These are phyloP conservation scores for Ophiothrix spiculata DNA, from an alignment of 35 echinoderm and acorn worm genomes.

Conservation along the genomic window DNA sequence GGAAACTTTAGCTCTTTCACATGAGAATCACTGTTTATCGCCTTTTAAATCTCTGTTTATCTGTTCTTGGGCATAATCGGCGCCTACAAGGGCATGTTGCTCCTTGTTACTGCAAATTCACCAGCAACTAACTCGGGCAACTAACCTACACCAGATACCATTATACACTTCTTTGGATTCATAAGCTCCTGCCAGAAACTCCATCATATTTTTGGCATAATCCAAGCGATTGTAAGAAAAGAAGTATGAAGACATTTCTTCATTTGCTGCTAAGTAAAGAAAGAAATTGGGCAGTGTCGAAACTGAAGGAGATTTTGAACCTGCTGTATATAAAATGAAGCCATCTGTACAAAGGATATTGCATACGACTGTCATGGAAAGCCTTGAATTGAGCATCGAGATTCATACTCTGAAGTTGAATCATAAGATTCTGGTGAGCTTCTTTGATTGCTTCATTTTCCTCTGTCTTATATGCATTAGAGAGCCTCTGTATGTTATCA, in stretches of 20 bases:
- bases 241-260: constrained; percentile 23
- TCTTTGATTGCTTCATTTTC: not conserved
- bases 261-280: constrained; percentile 19
- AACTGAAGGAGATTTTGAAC: constrained; percentile 19
- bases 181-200: constrained; percentile 22
- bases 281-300: not conserved
- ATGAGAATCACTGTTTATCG: too few relatives aligned
- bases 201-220: constrained; percentile 32
- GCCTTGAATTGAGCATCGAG: constrained; percentile 11
- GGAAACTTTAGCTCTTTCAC: too few relatives aligned
- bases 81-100: constrained; percentile 23
- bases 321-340: constrained; percentile 11
- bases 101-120: constrained; percentile 28
- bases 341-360: constrained; percentile 30
- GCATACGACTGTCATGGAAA: constrained; percentile 1
- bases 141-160: constrained; percentile 11
- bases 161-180: not conserved
- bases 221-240: constrained; percentile 25
- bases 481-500: not conserved
- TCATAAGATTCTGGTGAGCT: constrained; percentile 29
- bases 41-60: constrained; percentile 8
- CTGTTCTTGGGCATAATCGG: constrained; percentile 28
- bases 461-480: constrained; percentile 18
- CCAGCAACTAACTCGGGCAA: too few relatives aligned
- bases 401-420: constrained; percentile 13